Conservation (phyloP, 2,888 invertebrate species). For the Harpalus rubripes region DNA sequence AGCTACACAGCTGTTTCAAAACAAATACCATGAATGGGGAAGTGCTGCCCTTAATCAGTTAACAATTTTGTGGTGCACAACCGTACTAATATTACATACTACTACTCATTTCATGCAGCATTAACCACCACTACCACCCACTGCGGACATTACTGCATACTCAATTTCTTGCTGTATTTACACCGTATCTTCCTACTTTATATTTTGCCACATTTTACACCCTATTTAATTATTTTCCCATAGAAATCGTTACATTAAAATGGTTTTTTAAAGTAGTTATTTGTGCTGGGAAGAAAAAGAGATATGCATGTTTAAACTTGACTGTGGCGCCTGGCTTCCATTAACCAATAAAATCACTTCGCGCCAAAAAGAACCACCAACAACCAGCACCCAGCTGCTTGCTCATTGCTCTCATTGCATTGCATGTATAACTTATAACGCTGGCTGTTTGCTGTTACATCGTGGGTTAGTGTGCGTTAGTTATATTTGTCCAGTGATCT, state of each 20-base stretch:
- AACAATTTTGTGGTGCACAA: neutral
- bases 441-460: no score
- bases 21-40: conserved; percentile 54
- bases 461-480: no score
- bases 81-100: neutral
- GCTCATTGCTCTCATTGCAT: no score
- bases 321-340: no score
- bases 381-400: neutral
- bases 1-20: conserved; percentile 67
- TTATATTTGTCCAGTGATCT: neutral
- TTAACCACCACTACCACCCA: no score
- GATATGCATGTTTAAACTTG: neutral
- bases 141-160: neutral
- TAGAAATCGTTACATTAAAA: no score
- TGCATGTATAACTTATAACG: no score
- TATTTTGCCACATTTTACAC: neutral
- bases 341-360: conserved; percentile 20
- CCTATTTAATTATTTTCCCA: neutral
- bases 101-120: neutral
- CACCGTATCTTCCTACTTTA: neutral
- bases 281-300: conserved; percentile 25
- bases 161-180: neutral
- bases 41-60: conserved; percentile 48
- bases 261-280: no score
- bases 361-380: conserved; percentile 13